Conservation (phyloP, 2,888 invertebrate genomes). For the Drosophila meridiana region DNA sequence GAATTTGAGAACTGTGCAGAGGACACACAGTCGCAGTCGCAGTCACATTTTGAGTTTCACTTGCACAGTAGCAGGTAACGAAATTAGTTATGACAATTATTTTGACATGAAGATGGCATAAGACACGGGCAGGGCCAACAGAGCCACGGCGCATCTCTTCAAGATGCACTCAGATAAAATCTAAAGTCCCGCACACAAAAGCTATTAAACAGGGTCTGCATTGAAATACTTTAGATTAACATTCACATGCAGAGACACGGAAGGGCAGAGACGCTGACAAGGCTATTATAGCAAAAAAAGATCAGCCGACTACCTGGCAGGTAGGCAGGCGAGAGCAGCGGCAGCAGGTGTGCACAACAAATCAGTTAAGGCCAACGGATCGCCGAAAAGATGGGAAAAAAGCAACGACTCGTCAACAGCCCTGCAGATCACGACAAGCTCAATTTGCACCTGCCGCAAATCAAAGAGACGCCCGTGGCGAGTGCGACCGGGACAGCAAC, state of each 20-base stretch:
- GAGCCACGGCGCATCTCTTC: neutral
- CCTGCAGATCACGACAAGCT: conserved; percentile 40
- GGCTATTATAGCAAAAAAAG: conserved; percentile 53
- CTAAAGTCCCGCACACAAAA: conserved; percentile 44
- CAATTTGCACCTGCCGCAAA: conserved; percentile 77
- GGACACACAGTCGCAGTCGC: neutral
- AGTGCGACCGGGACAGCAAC: conserved; percentile 1
- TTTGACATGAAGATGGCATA: conserved; percentile 62
- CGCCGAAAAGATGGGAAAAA: conserved; percentile 25
- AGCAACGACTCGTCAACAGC: conserved; percentile 33
- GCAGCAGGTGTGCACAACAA: conserved; percentile 61
- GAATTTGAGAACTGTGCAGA: conserved; percentile 4
- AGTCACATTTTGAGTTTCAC: conserved; percentile 24
- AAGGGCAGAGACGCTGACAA: conserved; percentile 17
- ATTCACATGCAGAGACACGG: neutral
- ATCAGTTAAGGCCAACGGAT: conserved; percentile 52
- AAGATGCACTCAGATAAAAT: conserved; percentile 38
- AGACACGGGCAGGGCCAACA: conserved; percentile 9
- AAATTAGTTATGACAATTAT: conserved; percentile 73
- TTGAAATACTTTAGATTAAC: conserved; percentile 64
- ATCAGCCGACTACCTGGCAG: conserved; percentile 52
- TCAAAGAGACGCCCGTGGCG: conserved; percentile 57
- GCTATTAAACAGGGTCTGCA: conserved; percentile 61
- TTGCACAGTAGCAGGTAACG: conserved; percentile 70
- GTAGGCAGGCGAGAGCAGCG: conserved; percentile 20